These are phyloP conservation scores for Drosophila sucinea DNA, from an alignment of 1,140 invertebrate genomes.

Conservation along the genomic window DNA sequence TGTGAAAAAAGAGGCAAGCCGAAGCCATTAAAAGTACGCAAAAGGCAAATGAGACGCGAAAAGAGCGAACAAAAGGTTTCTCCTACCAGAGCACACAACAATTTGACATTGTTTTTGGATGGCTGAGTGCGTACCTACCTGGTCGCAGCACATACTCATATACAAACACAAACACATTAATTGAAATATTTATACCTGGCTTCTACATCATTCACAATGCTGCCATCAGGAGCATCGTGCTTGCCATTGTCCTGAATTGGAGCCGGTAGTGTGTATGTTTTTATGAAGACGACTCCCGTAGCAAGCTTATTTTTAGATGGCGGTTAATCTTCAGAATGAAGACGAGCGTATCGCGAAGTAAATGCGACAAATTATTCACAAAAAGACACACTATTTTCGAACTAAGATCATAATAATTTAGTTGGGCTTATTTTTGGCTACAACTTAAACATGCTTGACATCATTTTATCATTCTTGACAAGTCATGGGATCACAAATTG, in stretches of 20 bases:
- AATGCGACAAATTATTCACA: not conserved
- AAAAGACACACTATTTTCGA: not conserved
- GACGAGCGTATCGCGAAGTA: not conserved
- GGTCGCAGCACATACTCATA: not conserved
- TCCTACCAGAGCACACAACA: slow-evolving; percentile 43
- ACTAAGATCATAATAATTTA: not conserved
- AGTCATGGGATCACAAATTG: too few species aligned
- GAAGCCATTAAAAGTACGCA: slow-evolving; percentile 57
- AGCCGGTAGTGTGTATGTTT: not conserved
- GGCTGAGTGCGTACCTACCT: slow-evolving; percentile 19
- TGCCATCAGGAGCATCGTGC: slow-evolving; percentile 13
- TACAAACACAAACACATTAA: slow-evolving; percentile 51
- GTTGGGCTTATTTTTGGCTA: not conserved
- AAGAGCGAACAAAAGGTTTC: slow-evolving; percentile 23
- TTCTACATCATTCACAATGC: slow-evolving; percentile 20
- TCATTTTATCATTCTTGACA: too few species aligned
- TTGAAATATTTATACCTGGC: slow-evolving; percentile 70
- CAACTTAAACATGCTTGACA: too few species aligned
- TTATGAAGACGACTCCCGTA: slow-evolving; percentile 6
- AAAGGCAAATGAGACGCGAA: slow-evolving; percentile 59
- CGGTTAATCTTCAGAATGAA: not conserved
- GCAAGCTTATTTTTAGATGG: not conserved
- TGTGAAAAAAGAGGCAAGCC: slow-evolving; percentile 45
- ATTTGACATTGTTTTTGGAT: slow-evolving; percentile 38
- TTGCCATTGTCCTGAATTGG: slow-evolving; percentile 7